Evolutionary conservation across 2,888 invertebrate species (phyloP), one percentile per base, ranked within the genome.

Genomic region (Panopea generosa): DNA sequence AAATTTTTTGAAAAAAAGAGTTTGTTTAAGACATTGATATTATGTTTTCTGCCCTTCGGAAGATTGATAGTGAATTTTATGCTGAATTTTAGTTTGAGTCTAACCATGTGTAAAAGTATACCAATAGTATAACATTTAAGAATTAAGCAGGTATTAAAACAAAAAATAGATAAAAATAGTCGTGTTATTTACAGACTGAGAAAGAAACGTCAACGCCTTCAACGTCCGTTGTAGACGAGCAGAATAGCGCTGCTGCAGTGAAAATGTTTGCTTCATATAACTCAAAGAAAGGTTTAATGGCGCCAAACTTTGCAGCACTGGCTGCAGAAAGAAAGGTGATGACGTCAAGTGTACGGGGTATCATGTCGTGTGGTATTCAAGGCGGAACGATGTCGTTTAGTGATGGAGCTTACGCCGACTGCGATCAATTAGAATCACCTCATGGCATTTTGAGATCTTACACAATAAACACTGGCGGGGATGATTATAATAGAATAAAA

Each of bases 241-340:
- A 63, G 16, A 82, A 82, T 11, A 47, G 70, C 18, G 72, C 82
- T 16, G 87, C 85, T 7, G 87, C 87, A 1, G 79, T 85, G 1
- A 75, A 77, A 57, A 70, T 87, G n/a, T 87, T 86, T 55, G 87
- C 85, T 0, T 83, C 87, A 0, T 87, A 87, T 60, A 84, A 85
- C 47, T 71, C 72, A 1, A 60, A 60, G 6, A 50, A 83, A 55
- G 71, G 75, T 1, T 67, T 68, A 43, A 29, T 62, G 6, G 40
- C 72, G 22, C 70, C 73, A 55, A 38, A 26, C 16, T 20, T 49
- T 50, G 14, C 27, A 49, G n/a, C 33, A 22, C 4, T 40, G 24
- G 45, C 61, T 38, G 33, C 38, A 45, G 26, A 27, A 18, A 40
- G 27, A 16, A 59, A 16, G 38, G 26, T 38, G 18, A 24, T 20